Evolutionary conservation across 2,888 invertebrate species (phyloP).

Genomic region (Drosophila buzzatii): DNA sequence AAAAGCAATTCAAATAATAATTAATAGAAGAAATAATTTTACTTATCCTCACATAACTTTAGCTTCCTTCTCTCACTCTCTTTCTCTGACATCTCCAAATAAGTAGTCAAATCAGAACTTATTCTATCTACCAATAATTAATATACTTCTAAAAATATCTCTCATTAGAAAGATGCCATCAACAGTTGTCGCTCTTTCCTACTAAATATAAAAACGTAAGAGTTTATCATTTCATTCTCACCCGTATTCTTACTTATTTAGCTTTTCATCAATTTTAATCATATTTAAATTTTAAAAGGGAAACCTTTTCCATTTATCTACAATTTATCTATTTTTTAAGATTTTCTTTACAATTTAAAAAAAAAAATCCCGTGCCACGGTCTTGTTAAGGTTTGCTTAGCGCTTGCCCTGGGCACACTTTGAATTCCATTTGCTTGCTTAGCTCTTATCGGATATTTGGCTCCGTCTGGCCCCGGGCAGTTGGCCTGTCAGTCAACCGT

Average conservation of each 20-base stretch:
- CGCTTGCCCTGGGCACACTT: conserved; percentile 43
- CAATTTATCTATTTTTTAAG: neutral
- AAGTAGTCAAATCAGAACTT: neutral
- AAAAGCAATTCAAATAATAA: no score
- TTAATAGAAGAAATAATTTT: no score
- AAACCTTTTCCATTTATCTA: neutral
- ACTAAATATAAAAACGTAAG: neutral
- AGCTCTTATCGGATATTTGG: conserved; percentile 69
- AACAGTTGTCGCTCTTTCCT: neutral
- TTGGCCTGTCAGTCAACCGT: conserved; percentile 65
- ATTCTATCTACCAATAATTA: neutral
- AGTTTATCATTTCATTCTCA: neutral
- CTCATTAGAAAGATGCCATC: neutral
- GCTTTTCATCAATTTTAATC: neutral
- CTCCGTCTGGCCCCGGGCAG: conserved; percentile 56
- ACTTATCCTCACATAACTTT: no score
- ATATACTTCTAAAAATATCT: neutral
- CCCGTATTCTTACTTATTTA: no score
- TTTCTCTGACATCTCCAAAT: no score
- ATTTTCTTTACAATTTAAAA: neutral
- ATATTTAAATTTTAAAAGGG: neutral
- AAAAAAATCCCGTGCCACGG: conserved; percentile 23
- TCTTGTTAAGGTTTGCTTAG: conserved; percentile 27
- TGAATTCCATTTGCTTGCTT: conserved; percentile 75
- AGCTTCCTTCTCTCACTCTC: no score